Percentiles rank a stretch among this genome's conserved stretches.
phyloP scores from a whole-genome alignment of 2,888 invertebrate genomes.

The Choreutis nemorana region DNA sequence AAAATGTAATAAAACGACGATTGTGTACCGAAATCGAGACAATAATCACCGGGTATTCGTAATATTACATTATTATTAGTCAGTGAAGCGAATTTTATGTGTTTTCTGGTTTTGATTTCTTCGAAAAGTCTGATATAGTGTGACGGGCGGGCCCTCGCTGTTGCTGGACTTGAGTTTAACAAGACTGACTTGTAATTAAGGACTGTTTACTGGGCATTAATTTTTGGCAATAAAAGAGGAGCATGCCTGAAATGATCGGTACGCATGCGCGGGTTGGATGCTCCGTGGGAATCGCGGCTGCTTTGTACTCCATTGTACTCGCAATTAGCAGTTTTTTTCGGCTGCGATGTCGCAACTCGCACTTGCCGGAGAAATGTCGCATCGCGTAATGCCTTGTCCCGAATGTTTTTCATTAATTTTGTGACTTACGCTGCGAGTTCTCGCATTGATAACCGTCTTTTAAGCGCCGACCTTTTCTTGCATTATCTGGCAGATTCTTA shows the following conservation, averaged over 20 bases:
- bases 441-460: conserved; percentile 3
- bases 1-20: conserved; percentile 40
- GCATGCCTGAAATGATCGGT: conserved; percentile 56
- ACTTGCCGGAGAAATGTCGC: conserved; percentile 54
- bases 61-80: conserved; percentile 48
- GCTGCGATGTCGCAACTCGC: conserved; percentile 35
- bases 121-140: conserved; percentile 33
- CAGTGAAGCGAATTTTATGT: conserved; percentile 41
- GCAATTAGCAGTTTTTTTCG: conserved; percentile 59
- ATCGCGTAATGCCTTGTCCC: conserved; percentile 45
- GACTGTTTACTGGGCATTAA: conserved; percentile 62
- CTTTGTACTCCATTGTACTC: conserved; percentile 59
- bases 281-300: conserved; percentile 60
- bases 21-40: conserved; percentile 25
- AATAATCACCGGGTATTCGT: conserved; percentile 35
- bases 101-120: conserved; percentile 37
- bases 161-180: conserved; percentile 28
- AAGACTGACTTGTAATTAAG: conserved; percentile 55
- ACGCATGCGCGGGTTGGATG: conserved; percentile 44
- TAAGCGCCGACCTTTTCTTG: conserved; percentile 11
- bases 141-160: conserved; percentile 23
- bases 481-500: conserved; percentile 12
- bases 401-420: conserved; percentile 52
- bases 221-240: conserved; percentile 66
- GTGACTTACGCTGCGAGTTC: conserved; percentile 23